Percentiles rank a stretch among this genome's conserved stretches.
Conservation (phyloP, 2,888 invertebrate species). For the Lysandra coridon region DNA sequence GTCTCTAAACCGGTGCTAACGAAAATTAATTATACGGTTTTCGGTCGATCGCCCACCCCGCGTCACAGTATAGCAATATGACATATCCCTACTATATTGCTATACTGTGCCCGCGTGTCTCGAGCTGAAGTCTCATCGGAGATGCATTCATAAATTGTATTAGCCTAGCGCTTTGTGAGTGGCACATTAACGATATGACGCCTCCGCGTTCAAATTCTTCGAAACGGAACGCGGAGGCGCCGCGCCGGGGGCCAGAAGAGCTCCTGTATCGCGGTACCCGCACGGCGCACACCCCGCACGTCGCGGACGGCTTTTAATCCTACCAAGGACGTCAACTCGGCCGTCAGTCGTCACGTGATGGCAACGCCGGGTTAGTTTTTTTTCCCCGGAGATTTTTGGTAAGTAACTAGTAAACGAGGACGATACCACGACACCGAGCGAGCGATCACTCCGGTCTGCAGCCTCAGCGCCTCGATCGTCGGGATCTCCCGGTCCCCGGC, state of each 20-base stretch:
- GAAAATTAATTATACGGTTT: neutral
- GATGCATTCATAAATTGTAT: neutral
- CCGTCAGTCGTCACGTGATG: too few species aligned
- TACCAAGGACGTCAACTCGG: too few species aligned
- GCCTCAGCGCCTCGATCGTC: too few species aligned
- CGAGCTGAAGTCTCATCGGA: neutral
- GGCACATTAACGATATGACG: neutral
- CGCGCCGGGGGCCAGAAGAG: neutral
- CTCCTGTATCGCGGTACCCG: neutral
- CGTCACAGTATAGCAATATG: too few species aligned
- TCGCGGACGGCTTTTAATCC: too few species aligned
- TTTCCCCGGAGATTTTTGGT: too few species aligned
- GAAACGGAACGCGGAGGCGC: neutral
- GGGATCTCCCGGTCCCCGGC: neutral
- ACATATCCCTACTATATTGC: too few species aligned
- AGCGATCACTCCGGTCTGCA: too few species aligned
- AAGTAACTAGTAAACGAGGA: neutral
- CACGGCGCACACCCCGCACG: too few species aligned
- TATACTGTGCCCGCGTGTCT: neutral
- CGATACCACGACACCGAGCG: neutral
- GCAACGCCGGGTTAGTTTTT: too few species aligned
- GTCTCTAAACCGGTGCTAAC: neutral
- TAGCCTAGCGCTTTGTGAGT: neutral
- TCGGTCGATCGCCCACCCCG: neutral
- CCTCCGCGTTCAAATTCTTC: neutral